Base-by-base conservation (phyloP, 1,140 invertebrate species). In the Protaetia brevitarsis region DNA sequence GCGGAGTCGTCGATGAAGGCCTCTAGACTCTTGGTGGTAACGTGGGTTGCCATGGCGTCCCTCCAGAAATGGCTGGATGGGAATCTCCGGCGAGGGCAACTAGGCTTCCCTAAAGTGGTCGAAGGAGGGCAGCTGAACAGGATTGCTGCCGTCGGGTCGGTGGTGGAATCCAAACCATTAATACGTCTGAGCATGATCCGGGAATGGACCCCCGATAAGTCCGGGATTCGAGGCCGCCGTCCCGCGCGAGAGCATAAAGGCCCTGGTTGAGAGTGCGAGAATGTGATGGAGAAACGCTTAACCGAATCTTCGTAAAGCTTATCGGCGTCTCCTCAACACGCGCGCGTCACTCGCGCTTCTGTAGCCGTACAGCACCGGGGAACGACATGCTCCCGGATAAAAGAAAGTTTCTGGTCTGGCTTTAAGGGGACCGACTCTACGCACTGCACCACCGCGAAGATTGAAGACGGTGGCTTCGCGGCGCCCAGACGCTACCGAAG, bases 371-470 rank as follows among this genome's bases (percentile, higher is more conserved):
- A n/a, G n/a, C n/a, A n/a, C n/a, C n/a, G n/a, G n/a, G n/a, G n/a
- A 0, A 56, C 13, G 1, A 45, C 19, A 13, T 56, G 37, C 2
- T 57, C 23, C 13, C 61, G 51, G 2, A 65, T 2, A n/a, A 68
- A 10, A 4, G 13, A 13, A 1, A 51, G 29, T 23, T 66, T 61
- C 64, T 68, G 69, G 13, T 68, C 59, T 3, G 66, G 66, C 51
- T 69, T 59, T 3, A 41, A 23, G 4, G 63, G 51, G 2, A 27
- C 31, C 11, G n/a, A 5, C 7, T n/a, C 5, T 16, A 59, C 2
- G 16, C 41, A 21, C 2, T 31, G 4, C 11, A 64, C 65, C 37
- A 56, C 0, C 10, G 27, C 5, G 10, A 3, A 66, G 30, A 31
- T 65, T 56, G 4, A 23, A 6, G 1, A 65, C 41, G 57, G 37